A percentile compares a stretch with the other conserved stretches of the same genome.
These are phyloP conservation scores for Diaperis boleti DNA, from an alignment of 2,888 invertebrate species.

Conservation along the genomic window DNA sequence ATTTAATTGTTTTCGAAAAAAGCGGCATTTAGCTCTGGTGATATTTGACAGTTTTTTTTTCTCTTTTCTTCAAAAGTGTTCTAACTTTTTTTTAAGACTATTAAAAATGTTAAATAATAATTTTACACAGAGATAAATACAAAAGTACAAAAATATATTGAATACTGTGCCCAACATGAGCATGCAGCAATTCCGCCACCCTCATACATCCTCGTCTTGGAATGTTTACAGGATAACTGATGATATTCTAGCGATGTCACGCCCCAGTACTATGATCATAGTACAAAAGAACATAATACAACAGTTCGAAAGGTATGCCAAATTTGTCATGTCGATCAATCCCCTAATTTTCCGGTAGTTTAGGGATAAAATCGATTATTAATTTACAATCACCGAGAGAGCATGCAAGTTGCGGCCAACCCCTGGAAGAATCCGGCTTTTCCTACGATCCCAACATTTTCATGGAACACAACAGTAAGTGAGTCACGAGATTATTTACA, in stretches of 20 bases:
- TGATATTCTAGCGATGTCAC: conserved; percentile 89
- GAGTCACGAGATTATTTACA: not conserved
- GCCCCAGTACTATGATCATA: conserved; percentile 82
- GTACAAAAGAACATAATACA: conserved; percentile 81
- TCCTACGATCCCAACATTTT: conserved; percentile 86
- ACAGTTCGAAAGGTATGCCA: conserved; percentile 79
- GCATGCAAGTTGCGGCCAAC: conserved; percentile 87
- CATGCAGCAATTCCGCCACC: too few relatives aligned
- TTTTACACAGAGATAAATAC: too few relatives aligned
- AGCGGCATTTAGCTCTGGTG: too few relatives aligned
- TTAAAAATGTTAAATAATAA: too few relatives aligned
- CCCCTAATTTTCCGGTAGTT: conserved; percentile 65
- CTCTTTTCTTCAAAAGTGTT: too few relatives aligned
- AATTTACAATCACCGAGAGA: conserved; percentile 89
- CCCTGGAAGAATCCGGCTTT: conserved; percentile 82
- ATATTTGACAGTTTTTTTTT: too few relatives aligned
- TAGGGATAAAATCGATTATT: conserved; percentile 85
- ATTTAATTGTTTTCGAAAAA: too few relatives aligned
- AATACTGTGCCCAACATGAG: too few relatives aligned
- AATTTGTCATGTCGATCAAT: conserved; percentile 18
- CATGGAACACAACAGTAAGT: conserved; percentile 87
- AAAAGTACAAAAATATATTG: too few relatives aligned
- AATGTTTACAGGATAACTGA: conserved; percentile 81
- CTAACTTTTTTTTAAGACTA: too few relatives aligned
- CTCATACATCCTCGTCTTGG: too few relatives aligned